Conservation (phyloP, 1,140 invertebrate genomes). For the Stegodyphus dumicola region DNA sequence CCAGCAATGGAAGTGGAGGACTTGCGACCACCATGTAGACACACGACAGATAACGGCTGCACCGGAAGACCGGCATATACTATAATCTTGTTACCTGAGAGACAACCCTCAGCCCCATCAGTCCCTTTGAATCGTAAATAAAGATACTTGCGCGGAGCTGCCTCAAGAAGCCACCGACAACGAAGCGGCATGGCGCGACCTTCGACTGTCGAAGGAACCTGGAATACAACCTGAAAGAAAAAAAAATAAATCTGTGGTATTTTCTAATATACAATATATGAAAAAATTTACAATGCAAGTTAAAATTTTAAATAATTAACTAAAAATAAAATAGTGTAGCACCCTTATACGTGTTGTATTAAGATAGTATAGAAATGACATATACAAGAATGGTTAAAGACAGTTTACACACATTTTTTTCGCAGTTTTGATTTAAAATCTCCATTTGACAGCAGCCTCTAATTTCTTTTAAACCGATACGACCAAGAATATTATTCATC, state of each 20-base stretch:
- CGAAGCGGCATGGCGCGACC: constrained; percentile 56
- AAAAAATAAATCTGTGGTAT: not conserved
- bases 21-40: constrained; percentile 35
- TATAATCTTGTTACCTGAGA: constrained; percentile 58
- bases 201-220: constrained; percentile 53
- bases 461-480: too few species aligned
- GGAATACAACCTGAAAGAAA: constrained; percentile 39
- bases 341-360: too few species aligned
- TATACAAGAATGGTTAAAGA: too few species aligned
- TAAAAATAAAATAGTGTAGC: too few species aligned
- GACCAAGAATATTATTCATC: too few species aligned
- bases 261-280: too few species aligned
- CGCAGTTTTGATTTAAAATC: too few species aligned
- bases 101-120: constrained; percentile 43
- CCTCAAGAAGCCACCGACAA: constrained; percentile 63
- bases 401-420: too few species aligned
- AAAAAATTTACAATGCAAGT: too few species aligned
- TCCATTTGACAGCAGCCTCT: too few species aligned
- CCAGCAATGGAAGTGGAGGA: constrained; percentile 32
- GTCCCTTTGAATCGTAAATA: constrained; percentile 63
- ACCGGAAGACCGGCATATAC: constrained; percentile 61
- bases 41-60: constrained; percentile 61
- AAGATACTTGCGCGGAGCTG: constrained; percentile 62
- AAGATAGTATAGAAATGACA: too few species aligned
- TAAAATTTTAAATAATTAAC: too few species aligned